phyloP scores from a whole-genome alignment of 2,113 vertebrate species.

The Siniperca chuatsi region DNA sequence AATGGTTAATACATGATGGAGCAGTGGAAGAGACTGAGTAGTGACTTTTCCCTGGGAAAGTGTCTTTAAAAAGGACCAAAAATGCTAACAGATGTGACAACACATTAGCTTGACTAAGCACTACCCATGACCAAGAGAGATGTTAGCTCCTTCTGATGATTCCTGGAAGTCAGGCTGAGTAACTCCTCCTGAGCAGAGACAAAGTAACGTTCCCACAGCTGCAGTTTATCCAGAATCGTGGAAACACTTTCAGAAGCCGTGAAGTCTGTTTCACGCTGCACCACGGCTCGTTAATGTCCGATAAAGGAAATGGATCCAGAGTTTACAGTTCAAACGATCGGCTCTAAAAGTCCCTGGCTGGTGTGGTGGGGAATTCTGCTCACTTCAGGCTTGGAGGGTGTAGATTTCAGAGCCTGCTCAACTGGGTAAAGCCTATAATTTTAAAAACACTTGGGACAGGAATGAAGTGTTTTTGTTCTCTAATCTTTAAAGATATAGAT shows the following conservation, averaged over 20 bases:
- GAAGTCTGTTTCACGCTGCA: constrained; percentile 43
- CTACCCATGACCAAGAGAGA: neutral
- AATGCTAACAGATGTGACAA: constrained; percentile 16
- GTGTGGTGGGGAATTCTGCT: neutral
- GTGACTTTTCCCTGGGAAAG: neutral
- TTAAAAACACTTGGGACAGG: neutral
- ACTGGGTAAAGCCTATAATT: neutral
- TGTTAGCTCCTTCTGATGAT: neutral
- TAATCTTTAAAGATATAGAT: neutral
- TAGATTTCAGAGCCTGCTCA: neutral
- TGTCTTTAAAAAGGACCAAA: neutral
- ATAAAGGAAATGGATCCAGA: constrained; percentile 20
- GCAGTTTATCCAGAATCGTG: constrained; percentile 23
- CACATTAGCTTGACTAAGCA: neutral
- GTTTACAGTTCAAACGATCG: neutral
- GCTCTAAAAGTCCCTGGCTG: neutral
- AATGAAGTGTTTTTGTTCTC: neutral
- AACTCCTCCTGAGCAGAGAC: neutral
- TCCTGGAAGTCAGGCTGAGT: constrained; percentile 27
- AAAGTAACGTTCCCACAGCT: constrained; percentile 33
- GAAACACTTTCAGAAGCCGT: constrained; percentile 23
- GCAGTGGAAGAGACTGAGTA: neutral
- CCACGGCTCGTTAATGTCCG: constrained; percentile 22
- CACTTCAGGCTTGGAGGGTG: neutral
- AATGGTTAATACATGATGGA: neutral